Base-by-base conservation (phyloP, 2,113 vertebrate species). In the Urocitellus parryii region DNA sequence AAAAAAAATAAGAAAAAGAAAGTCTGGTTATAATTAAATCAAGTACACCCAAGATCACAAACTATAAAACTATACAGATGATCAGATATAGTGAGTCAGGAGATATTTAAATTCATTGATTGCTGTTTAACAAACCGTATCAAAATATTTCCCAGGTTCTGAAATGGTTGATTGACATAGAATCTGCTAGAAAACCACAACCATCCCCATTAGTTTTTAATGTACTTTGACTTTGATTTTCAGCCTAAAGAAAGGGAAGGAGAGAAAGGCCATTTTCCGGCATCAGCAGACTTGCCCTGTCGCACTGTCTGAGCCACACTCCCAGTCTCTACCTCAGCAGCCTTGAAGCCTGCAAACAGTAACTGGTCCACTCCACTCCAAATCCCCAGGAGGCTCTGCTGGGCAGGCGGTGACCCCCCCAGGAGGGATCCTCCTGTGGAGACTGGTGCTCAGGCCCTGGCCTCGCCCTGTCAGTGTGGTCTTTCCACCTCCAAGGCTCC, bases 161-260 rank as follows among this genome's bases (percentile, higher is more conserved):
- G 65, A 93, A 93, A 70, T 58, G 16, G 7, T 67, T 39, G 72
- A 7, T 58, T 51, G 20, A 8, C 24, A 79, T 13, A 65, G 70
- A 82, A 65, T 78, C 29, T 77, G n/a, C 27, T 53, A 93, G 89
- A 73, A 94, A 92, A 61, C 9, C 24, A 83, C 12, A 34, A 61
- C 10, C n/a, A 56, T 65, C 74, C 25, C 86, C 68, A 81, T 76
- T 83, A 27, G 20, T 61, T 87, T 70, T 25, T 58, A 45, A 76
- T 87, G 7, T 45, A 11, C 74, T 82, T 92, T 95, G 37, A 58
- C 17, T 83, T 84, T 93, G 45, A 68, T 48, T 84, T 82, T 77
- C 39, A 95, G 45, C 3, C 8, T 91, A 53, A 88, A 85, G 39
- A n/a, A 94, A 88, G 13, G 3, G 37, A 29, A 51, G 18, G 58